A percentile compares a stretch with the other conserved stretches of the same genome.
These are phyloP conservation scores for Strix aluco DNA, from an alignment of 2,113 vertebrate genomes.

Conservation along the genomic window DNA sequence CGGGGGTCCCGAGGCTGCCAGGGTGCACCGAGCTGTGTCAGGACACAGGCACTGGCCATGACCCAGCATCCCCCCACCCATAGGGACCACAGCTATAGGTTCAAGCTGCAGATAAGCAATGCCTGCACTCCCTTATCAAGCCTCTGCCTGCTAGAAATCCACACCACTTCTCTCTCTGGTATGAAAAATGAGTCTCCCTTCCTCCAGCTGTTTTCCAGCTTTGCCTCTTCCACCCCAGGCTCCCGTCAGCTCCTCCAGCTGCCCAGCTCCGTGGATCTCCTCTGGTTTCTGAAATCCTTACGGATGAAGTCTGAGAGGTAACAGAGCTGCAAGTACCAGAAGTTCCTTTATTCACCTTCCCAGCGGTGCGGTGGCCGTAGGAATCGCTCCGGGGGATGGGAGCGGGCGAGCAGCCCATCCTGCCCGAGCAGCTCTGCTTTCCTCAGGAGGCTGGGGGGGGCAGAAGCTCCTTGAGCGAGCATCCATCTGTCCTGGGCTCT, in stretches of 20 bases:
- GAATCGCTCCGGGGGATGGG: accelerated
- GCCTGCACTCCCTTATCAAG: not conserved
- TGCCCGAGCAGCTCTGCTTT: not conserved
- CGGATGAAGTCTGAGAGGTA: accelerated
- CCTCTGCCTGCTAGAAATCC: not conserved
- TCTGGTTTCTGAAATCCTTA: not conserved
- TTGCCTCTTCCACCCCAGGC: not conserved
- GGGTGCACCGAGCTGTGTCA: accelerated
- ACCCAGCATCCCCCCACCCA: accelerated
- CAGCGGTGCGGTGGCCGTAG: accelerated
- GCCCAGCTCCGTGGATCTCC: not conserved
- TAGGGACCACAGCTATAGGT: accelerated
- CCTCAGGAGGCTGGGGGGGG: not conserved
- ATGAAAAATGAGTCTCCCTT: not conserved
- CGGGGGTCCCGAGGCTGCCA: not conserved
- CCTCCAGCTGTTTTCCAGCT: not conserved
- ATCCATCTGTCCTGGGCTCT: not conserved
- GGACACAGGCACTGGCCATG: accelerated
- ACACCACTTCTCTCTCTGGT: accelerated
- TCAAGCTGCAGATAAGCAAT: accelerated
- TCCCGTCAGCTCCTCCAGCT: not conserved
- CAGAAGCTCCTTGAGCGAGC: not conserved
- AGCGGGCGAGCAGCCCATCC: not conserved
- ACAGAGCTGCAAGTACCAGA: not conserved
- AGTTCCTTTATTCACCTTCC: not conserved